These are phyloP conservation scores for Mohoua ochrocephala DNA, from an alignment of 2,113 vertebrate species.

Conservation along the genomic window DNA sequence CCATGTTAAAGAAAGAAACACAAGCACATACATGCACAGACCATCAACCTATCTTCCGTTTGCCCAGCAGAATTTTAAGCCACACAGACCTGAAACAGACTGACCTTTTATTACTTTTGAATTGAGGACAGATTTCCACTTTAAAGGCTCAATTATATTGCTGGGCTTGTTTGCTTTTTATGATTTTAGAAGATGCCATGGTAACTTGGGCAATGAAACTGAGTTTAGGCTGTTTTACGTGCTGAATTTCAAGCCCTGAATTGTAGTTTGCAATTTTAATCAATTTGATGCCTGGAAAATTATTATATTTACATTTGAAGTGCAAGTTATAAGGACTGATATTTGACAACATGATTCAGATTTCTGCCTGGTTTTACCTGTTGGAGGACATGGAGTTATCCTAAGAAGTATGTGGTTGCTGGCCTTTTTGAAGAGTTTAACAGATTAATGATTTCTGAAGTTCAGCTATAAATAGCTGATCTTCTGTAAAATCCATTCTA, in stretches of 20 bases:
- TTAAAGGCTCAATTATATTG: constrained; percentile 54
- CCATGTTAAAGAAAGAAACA: not conserved
- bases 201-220: constrained; percentile 51
- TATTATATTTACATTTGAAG: constrained; percentile 12
- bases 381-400: not conserved
- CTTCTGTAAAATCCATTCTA: not conserved
- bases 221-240: not conserved
- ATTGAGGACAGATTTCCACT: constrained; percentile 47
- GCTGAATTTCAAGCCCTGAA: constrained; percentile 20
- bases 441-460: not conserved
- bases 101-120: constrained; percentile 67
- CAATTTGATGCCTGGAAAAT: not conserved
- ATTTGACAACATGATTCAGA: not conserved
- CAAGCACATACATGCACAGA: not conserved
- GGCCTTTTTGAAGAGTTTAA: not conserved
- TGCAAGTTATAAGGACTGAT: not conserved
- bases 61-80: constrained; percentile 13
- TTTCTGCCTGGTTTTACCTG: not conserved
- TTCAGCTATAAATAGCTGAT: not conserved
- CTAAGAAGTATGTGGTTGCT: not conserved
- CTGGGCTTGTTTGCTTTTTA: constrained; percentile 33
- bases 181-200: constrained; percentile 53
- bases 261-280: constrained; percentile 12
- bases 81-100: constrained; percentile 40
- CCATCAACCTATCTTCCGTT: not conserved